These are phyloP conservation scores for Eremophila alpestris DNA, from an alignment of 2,797 vertebrate species.

Conservation along the genomic window DNA sequence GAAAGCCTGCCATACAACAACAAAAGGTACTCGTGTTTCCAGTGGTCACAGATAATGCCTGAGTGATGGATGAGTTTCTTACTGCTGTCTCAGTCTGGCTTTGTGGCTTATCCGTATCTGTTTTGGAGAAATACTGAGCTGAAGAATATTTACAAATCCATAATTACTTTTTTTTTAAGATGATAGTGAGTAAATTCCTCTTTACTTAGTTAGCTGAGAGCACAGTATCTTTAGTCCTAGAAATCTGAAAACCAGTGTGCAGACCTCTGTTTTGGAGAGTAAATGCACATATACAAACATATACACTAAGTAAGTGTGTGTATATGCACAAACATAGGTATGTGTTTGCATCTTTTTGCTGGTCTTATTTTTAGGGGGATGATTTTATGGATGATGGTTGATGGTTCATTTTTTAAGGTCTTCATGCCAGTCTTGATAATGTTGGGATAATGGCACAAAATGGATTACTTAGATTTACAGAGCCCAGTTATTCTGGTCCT, in stretches of 20 bases:
- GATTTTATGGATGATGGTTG: not conserved
- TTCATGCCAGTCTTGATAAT: not conserved
- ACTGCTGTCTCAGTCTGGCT: not conserved
- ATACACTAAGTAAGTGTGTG: too few species aligned
- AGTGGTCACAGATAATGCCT: not conserved
- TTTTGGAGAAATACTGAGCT: not conserved
- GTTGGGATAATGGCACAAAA: not conserved
- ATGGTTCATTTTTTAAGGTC: not conserved
- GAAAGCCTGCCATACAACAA: constrained; percentile 94
- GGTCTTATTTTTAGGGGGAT: not conserved
- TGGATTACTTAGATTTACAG: not conserved
- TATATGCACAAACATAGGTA: not conserved
- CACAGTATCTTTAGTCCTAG: not conserved
- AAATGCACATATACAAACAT: not conserved
- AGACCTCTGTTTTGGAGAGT: not conserved
- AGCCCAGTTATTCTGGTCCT: not conserved
- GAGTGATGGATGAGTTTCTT: not conserved
- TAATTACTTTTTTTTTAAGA: not conserved
- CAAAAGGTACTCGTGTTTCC: constrained; percentile 83
- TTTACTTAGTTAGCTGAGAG: not conserved
- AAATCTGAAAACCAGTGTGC: not conserved
- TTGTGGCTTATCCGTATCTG: not conserved
- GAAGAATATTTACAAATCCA: not conserved
- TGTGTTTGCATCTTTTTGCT: not conserved
- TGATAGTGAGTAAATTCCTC: not conserved